A percentile compares a stretch with the other conserved stretches of the same genome.
phyloP scores from a whole-genome alignment of 2,888 invertebrate genomes.

The Pristionchus mayeri region DNA sequence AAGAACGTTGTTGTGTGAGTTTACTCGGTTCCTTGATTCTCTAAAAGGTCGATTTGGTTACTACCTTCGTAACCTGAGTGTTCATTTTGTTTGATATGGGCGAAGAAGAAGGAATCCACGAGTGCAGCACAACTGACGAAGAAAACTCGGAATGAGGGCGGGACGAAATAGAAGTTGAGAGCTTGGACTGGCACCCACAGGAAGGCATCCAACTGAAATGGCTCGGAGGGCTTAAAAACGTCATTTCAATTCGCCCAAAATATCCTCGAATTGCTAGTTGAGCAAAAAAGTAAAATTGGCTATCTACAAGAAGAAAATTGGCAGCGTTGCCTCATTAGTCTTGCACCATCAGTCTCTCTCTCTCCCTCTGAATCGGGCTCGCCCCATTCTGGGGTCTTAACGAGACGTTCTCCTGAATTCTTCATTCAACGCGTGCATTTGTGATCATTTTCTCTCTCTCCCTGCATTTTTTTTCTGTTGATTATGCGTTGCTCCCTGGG shows the following conservation, averaged over 20 bases:
- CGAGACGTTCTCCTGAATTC: neutral
- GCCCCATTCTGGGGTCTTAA: neutral
- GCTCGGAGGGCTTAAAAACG: neutral
- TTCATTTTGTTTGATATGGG: conserved; percentile 45
- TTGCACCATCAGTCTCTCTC: neutral
- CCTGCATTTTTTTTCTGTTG: neutral
- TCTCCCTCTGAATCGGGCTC: neutral
- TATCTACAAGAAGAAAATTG: neutral
- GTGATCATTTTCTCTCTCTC: neutral
- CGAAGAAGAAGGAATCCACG: conserved; percentile 34
- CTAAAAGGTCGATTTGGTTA: no score
- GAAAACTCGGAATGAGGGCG: conserved; percentile 32
- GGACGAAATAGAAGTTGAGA: conserved; percentile 45
- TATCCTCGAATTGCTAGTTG: neutral
- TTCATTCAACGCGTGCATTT: neutral
- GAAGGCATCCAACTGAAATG: conserved; percentile 43
- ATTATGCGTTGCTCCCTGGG: neutral
- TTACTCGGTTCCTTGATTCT: neutral
- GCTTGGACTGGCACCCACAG: conserved; percentile 43
- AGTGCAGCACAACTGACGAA: conserved; percentile 35
- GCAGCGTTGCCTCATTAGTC: neutral
- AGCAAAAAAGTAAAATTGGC: neutral
- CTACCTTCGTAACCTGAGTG: neutral
- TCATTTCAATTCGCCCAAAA: neutral
- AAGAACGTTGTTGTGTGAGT: conserved; percentile 18